A percentile compares a stretch with the other conserved stretches of the same genome.
Conservation (phyloP, 2,888 invertebrate species). For the Microplitis manilae region DNA sequence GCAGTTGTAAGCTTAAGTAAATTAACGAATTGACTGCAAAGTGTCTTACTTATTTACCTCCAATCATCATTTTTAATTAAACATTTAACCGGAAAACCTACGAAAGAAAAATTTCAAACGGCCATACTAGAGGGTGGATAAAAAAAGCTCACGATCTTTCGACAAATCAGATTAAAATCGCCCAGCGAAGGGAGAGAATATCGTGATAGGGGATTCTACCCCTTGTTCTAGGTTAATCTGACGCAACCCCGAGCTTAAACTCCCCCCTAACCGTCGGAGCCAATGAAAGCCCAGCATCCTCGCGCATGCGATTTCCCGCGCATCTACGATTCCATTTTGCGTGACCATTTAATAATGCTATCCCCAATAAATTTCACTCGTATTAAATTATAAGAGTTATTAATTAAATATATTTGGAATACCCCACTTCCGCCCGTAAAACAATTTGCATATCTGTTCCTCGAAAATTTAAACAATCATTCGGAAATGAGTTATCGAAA, state of each 20-base stretch:
- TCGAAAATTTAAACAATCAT: neutral
- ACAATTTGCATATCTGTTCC: neutral
- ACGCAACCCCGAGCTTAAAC: constrained; percentile 58
- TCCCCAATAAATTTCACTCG: neutral
- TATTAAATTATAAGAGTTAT: neutral
- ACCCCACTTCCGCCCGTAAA: neutral
- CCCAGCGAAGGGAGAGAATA: constrained; percentile 26
- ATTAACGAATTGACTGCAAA: neutral
- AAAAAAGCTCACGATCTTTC: constrained; percentile 5
- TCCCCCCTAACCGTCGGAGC: constrained; percentile 56
- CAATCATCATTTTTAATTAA: too few species aligned
- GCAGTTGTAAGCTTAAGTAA: constrained; percentile 28
- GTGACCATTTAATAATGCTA: constrained; percentile 32
- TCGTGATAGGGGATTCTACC: constrained; percentile 41
- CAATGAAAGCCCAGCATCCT: constrained; percentile 68
- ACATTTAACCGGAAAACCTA: too few species aligned
- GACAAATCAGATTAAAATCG: constrained; percentile 41
- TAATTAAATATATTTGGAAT: neutral
- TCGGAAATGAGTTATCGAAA: neutral
- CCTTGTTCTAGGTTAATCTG: constrained; percentile 50
- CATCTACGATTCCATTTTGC: constrained; percentile 58
- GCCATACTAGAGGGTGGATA: constrained; percentile 36
- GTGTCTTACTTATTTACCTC: neutral
- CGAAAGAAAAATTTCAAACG: neutral
- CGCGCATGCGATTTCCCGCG: constrained; percentile 64